A percentile compares a stretch with the other conserved stretches of the same genome.
These are phyloP conservation scores for Trachemys scripta DNA, from an alignment of 2,113 vertebrate species.

Conservation along the genomic window DNA sequence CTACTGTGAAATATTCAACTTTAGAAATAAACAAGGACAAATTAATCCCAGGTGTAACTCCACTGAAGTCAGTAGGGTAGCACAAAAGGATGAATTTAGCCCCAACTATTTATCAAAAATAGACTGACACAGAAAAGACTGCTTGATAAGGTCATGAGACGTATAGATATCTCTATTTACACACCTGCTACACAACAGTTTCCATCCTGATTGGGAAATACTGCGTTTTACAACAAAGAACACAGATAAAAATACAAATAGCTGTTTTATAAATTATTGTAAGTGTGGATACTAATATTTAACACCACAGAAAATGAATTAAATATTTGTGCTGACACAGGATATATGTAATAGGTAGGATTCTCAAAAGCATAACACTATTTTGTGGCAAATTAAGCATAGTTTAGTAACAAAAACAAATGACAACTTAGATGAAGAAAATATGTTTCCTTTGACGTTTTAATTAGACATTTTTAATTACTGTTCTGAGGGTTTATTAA, in stretches of 20 bases:
- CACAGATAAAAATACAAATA: not conserved
- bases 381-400: not conserved
- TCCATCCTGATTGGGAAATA: not conserved
- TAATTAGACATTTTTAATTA: not conserved
- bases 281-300: not conserved
- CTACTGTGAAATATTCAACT: not conserved
- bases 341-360: not conserved
- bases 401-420: not conserved
- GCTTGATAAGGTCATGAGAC: not conserved
- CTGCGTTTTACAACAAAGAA: not conserved
- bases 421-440: not conserved
- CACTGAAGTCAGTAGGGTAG: not conserved
- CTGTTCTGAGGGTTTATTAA: not conserved
- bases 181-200: not conserved
- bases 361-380: not conserved
- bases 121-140: not conserved
- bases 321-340: not conserved
- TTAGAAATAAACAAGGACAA: not conserved
- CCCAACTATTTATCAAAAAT: not conserved
- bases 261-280: not conserved
- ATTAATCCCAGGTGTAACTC: not conserved
- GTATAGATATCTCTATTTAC: not conserved
- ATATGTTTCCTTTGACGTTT: not conserved
- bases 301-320: not conserved
- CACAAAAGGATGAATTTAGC: not conserved